Percentiles rank a stretch among this genome's conserved stretches.
phyloP scores from a whole-genome alignment of 2,113 vertebrate genomes.

The Phrynosoma blainvillii region DNA sequence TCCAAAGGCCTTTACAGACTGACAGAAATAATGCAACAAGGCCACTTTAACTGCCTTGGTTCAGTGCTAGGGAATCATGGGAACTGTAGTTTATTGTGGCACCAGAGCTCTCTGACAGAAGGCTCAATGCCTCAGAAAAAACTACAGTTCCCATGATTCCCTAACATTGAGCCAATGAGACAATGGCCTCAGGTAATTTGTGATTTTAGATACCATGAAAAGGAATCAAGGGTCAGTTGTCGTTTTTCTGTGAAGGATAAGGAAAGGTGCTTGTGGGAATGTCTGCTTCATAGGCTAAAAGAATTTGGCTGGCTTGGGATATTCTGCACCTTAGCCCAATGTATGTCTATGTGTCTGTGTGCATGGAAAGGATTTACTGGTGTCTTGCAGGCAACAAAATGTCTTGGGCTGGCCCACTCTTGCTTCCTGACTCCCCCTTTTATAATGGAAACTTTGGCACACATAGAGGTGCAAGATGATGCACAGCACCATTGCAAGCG shows the following conservation, averaged over 20 bases:
- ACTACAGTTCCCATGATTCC: no score
- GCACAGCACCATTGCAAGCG: neutral
- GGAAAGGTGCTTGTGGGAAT: neutral
- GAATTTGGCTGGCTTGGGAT: neutral
- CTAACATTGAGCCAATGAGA: neutral
- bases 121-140: no score
- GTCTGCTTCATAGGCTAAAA: neutral
- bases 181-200: neutral
- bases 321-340: neutral
- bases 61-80: no score
- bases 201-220: neutral
- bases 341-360: no score
- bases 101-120: no score
- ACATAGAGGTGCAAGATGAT: neutral
- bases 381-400: neutral
- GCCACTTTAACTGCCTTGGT: neutral
- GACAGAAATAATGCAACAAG: neutral
- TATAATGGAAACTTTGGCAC: neutral
- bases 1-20: no score
- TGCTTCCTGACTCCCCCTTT: neutral
- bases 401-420: neutral
- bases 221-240: neutral
- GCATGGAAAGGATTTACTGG: neutral
- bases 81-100: no score
- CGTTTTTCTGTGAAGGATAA: neutral